phyloP scores from a whole-genome alignment of 2,113 vertebrate genomes.

The Sorex araneus region DNA sequence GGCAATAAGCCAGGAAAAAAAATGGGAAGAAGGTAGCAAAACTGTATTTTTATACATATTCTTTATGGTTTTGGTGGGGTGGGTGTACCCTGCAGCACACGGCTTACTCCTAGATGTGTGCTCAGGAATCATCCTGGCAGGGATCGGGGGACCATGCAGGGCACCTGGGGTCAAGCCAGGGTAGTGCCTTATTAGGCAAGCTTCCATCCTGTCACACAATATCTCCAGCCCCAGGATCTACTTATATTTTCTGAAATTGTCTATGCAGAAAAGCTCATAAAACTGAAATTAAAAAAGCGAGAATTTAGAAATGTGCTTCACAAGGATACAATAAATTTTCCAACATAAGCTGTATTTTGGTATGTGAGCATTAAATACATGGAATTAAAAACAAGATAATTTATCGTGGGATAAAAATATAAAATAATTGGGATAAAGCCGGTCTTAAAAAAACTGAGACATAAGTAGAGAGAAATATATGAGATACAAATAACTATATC shows the following conservation, averaged over 20 bases:
- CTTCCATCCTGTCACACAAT: too few species aligned
- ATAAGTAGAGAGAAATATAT: not conserved
- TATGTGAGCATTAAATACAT: slow-evolving; percentile 7
- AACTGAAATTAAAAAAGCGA: not conserved
- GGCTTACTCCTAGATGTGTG: too few species aligned
- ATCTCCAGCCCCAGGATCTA: not conserved
- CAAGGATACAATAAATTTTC: not conserved
- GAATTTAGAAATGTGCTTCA: not conserved
- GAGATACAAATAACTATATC: not conserved
- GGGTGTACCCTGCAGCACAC: too few species aligned
- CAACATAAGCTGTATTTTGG: not conserved
- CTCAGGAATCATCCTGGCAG: too few species aligned
- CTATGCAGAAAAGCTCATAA: not conserved
- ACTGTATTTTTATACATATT: not conserved
- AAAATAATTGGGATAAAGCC: not conserved
- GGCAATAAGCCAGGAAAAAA: not conserved
- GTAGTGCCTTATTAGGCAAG: too few species aligned
- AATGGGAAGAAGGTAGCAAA: not conserved
- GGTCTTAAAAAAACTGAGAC: slow-evolving; percentile 1
- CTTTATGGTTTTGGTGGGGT: too few species aligned
- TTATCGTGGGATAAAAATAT: not conserved
- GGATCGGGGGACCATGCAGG: too few species aligned
- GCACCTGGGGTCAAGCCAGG: too few species aligned
- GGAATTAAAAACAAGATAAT: not conserved
- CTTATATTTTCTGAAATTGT: slow-evolving; percentile 22